Conservation (phyloP, 2,888 invertebrate species). For the Caenorhabditis uteleia region DNA sequence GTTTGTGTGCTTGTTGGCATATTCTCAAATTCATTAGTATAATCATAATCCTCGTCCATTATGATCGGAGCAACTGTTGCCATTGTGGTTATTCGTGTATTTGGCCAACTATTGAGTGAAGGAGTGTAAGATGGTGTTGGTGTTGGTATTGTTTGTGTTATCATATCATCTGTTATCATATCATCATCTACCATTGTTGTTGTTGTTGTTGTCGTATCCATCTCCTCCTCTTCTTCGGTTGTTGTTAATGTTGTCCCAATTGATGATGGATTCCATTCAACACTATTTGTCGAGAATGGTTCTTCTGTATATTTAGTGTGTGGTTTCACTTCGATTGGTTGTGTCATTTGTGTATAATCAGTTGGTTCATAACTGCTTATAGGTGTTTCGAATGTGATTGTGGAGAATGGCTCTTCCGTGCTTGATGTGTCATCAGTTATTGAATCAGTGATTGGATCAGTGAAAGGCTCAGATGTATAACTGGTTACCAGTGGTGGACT, state of each 20-base stretch:
- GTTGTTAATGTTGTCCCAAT: constrained; percentile 19
- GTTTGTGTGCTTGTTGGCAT: not conserved
- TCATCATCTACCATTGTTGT: constrained; percentile 1
- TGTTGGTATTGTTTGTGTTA: not conserved
- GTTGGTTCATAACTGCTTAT: no score
- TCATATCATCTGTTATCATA: no score
- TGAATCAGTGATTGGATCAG: not conserved
- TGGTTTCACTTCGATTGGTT: constrained; percentile 20
- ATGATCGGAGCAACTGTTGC: constrained; percentile 5
- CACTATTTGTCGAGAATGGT: constrained; percentile 28
- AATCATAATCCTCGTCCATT: constrained; percentile 28
- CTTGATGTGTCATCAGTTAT: not conserved
- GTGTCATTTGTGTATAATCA: no score
- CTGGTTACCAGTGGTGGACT: constrained; percentile 34
- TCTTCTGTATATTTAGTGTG: constrained; percentile 35
- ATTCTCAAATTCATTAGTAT: constrained; percentile 28
- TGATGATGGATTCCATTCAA: constrained; percentile 29
- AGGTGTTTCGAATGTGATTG: constrained; percentile 1
- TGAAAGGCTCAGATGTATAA: constrained; percentile 1
- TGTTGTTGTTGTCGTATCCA: not conserved
- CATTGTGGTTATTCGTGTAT: no score
- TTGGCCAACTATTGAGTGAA: no score
- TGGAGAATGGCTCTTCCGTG: constrained; percentile 1
- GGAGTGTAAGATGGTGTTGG: not conserved
- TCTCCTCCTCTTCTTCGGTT: constrained; percentile 11